Evolutionary conservation across 2,888 invertebrate species (phyloP).

Genomic region (Limnephilus marmoratus): DNA sequence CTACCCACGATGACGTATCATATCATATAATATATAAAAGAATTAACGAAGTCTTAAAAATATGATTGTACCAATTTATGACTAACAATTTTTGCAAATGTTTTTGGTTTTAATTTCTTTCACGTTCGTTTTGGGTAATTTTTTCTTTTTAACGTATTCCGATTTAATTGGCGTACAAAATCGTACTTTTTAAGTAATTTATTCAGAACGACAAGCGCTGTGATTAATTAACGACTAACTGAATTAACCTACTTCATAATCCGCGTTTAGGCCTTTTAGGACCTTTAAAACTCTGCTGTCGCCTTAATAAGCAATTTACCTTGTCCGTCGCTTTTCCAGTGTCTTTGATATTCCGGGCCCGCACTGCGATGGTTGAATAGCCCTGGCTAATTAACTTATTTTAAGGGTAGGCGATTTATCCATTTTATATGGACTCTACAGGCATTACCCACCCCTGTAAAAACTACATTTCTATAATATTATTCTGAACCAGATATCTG

Average conservation of each 20-base stretch:
- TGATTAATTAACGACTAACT: conserved; percentile 41
- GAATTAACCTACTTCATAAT: conserved; percentile 50
- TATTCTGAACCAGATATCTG: background rate
- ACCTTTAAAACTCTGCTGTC: conserved; percentile 44
- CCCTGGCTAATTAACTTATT: conserved; percentile 45
- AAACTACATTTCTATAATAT: background rate
- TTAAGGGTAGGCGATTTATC: background rate
- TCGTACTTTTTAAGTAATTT: background rate
- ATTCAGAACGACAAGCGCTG: conserved; percentile 12
- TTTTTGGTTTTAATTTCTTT: background rate
- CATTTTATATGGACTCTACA: background rate
- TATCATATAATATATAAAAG: too few species aligned
- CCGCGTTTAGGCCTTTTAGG: conserved; percentile 29
- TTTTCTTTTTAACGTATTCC: background rate
- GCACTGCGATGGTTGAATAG: conserved; percentile 22
- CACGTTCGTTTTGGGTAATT: background rate
- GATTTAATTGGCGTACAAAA: background rate
- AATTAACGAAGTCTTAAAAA: too few species aligned
- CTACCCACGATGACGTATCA: too few species aligned
- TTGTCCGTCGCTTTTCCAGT: conserved; percentile 38
- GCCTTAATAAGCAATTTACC: conserved; percentile 60
- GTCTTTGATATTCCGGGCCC: conserved; percentile 48
- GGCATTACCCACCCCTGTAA: background rate
- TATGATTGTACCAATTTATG: too few species aligned
- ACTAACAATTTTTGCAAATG: background rate